Evolutionary conservation across 2,888 invertebrate species (phyloP).

Genomic region (Phyllotreta striolata): DNA sequence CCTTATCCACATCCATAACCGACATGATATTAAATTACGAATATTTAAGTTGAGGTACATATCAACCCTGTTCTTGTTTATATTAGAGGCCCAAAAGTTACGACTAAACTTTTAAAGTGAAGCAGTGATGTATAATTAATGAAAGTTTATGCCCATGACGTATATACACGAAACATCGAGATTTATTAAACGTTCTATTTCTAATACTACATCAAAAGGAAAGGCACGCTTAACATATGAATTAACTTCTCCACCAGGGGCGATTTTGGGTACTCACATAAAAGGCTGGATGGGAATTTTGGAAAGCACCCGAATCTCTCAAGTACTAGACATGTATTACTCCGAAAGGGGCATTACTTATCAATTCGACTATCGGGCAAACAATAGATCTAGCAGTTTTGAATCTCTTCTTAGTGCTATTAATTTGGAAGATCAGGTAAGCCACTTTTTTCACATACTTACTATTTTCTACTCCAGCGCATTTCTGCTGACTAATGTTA

Average conservation of each 20-base stretch:
- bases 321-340: constrained; percentile 64
- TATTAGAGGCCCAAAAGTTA: constrained; percentile 11
- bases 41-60: too few relatives aligned
- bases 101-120: constrained; percentile 13
- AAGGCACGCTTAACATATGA: too few relatives aligned
- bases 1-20: too few relatives aligned
- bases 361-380: constrained; percentile 66
- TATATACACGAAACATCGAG: constrained; percentile 8
- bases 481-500: too few relatives aligned
- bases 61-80: constrained; percentile 1
- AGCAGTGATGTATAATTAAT: constrained; percentile 7
- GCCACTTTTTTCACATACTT: too few relatives aligned
- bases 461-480: too few relatives aligned
- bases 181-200: constrained; percentile 9
- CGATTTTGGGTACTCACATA: constrained; percentile 45
- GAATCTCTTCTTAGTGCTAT: constrained; percentile 59
- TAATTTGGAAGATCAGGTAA: constrained; percentile 60
- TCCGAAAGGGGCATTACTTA: constrained; percentile 69
- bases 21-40: too few relatives aligned
- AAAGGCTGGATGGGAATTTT: constrained; percentile 39
- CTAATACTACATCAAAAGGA: constrained; percentile 1
- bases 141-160: constrained; percentile 1
- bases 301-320: constrained; percentile 45
- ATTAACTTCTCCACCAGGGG: constrained; percentile 37
- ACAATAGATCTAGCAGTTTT: constrained; percentile 65